Conservation (phyloP, 2,797 vertebrate species). For the Epinephelus coioides region DNA sequence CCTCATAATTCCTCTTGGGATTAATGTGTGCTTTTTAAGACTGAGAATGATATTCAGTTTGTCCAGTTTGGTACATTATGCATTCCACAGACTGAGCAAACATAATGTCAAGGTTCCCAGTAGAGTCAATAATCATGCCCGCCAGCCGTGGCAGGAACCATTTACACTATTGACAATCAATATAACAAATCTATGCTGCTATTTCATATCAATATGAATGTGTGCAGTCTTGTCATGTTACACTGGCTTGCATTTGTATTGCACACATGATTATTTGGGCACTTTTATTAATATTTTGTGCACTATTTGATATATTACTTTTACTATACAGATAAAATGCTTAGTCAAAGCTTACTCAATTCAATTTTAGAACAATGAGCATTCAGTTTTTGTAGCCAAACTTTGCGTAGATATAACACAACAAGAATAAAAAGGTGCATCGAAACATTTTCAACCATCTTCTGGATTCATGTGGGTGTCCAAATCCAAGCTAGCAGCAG, state of each 20-base stretch:
- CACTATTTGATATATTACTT: background rate
- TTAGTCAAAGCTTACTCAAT: constrained; percentile 1
- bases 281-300: background rate
- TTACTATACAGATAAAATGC: constrained; percentile 15
- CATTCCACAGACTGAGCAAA: constrained; percentile 32
- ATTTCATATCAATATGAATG: constrained; percentile 18
- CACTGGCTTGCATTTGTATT: constrained; percentile 22
- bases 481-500: constrained; percentile 46
- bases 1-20: background rate
- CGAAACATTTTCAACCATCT: constrained; percentile 15
- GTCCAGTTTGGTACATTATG: constrained; percentile 12
- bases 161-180: constrained; percentile 48
- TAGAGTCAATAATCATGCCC: constrained; percentile 41
- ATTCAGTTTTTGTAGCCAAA: constrained; percentile 23
- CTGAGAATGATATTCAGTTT: constrained; percentile 10
- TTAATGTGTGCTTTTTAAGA: constrained; percentile 22
- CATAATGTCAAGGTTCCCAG: constrained; percentile 41
- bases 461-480: constrained; percentile 49
- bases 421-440: constrained; percentile 22
- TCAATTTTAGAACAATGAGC: background rate
- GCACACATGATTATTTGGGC: constrained; percentile 1
- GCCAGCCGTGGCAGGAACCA: constrained; percentile 8
- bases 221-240: background rate
- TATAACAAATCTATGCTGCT: constrained; percentile 27
- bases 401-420: constrained; percentile 34